Conservation (phyloP, 2,888 invertebrate genomes). For the Coenonympha arcania region DNA sequence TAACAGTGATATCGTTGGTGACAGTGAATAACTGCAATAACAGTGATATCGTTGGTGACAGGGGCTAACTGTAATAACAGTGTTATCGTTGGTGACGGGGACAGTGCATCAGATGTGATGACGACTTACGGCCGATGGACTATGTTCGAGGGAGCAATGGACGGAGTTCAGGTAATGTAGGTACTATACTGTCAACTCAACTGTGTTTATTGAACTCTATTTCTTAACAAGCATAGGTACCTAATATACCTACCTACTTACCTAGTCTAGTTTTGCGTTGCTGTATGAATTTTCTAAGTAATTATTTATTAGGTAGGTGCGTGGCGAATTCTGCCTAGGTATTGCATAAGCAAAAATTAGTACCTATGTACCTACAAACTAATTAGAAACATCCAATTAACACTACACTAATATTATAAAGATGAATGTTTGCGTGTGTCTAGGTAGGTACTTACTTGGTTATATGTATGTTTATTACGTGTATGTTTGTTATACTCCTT, state of each 20-base stretch:
- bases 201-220: no score
- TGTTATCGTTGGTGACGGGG: slow-evolving; percentile 22
- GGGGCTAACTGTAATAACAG: no score
- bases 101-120: slow-evolving; percentile 37
- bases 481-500: no score
- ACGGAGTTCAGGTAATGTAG: slow-evolving; percentile 58
- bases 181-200: slow-evolving; percentile 38
- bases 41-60: no score
- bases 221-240: no score
- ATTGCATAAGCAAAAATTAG: background rate
- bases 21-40: no score
- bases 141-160: slow-evolving; percentile 53
- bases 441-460: no score
- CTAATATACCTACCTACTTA: background rate
- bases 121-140: slow-evolving; percentile 59
- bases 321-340: background rate
- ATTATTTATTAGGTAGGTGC: background rate
- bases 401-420: no score
- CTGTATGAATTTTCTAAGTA: background rate
- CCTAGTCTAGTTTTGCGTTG: background rate
- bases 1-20: slow-evolving; percentile 23
- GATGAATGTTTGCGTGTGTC: no score
- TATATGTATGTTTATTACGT: no score
- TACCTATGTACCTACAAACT: no score
- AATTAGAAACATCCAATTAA: no score